phyloP scores from a whole-genome alignment of 2,888 invertebrate species.

The Trichopria drosophilae region DNA sequence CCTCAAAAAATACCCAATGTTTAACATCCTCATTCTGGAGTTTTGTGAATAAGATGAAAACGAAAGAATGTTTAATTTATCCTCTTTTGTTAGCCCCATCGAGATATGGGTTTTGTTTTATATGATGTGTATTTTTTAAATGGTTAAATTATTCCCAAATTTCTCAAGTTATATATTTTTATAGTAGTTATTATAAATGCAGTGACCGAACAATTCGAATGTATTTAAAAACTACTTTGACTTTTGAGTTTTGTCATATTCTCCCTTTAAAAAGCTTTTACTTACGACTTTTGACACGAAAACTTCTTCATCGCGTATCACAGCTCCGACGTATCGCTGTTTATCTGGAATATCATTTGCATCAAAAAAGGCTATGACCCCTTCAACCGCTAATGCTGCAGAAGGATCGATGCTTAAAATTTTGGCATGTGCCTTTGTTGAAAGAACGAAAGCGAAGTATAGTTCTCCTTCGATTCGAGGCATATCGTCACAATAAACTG shows the following conservation, averaged over 20 bases:
- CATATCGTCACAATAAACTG: constrained; percentile 85
- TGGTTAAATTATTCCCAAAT: no score
- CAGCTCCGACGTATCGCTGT: constrained; percentile 69
- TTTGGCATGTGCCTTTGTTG: constrained; percentile 78
- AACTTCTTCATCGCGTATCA: constrained; percentile 77
- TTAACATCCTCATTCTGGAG: no score
- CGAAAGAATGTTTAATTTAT: no score
- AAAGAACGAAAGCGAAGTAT: constrained; percentile 75
- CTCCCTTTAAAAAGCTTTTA: constrained; percentile 6
- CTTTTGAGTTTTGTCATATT: neutral
- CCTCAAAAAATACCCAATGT: no score
- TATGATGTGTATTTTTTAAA: no score
- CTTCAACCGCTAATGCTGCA: constrained; percentile 72
- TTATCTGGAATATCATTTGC: constrained; percentile 72
- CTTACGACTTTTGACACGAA: constrained; percentile 72
- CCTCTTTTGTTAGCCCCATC: no score
- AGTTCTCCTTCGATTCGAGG: constrained; percentile 75
- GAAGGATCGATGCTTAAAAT: constrained; percentile 72
- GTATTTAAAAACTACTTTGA: no score
- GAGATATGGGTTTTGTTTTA: no score
- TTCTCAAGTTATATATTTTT: no score
- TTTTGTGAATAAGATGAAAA: no score
- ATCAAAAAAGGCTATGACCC: constrained; percentile 77
- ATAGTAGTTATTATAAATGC: no score
- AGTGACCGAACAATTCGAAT: no score